These are phyloP conservation scores for Mycteria americana DNA, from an alignment of 2,797 vertebrate genomes.

Conservation along the genomic window DNA sequence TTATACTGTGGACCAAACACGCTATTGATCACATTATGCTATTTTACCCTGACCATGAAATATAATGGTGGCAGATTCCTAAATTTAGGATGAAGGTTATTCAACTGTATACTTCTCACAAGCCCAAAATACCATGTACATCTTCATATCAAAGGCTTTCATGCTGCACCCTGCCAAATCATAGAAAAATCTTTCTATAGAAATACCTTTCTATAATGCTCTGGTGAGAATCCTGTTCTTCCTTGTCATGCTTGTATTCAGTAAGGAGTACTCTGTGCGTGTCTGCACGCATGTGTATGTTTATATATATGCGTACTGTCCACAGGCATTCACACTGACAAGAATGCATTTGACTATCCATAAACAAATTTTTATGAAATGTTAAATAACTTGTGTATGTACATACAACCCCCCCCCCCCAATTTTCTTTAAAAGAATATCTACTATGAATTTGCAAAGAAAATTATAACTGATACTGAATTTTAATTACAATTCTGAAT, in stretches of 20 bases:
- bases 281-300: fast-evolving
- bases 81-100: background rate
- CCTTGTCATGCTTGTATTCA: background rate
- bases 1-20: background rate
- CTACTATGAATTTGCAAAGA: background rate
- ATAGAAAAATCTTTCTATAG: background rate
- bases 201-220: background rate
- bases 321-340: background rate
- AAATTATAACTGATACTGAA: background rate
- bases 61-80: background rate
- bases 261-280: too few relatives aligned
- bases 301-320: too few relatives aligned
- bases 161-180: background rate
- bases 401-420: background rate
- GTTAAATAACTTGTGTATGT: background rate
- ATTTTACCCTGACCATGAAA: background rate
- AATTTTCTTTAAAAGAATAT: background rate
- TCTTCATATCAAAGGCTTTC: background rate
- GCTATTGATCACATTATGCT: too few relatives aligned
- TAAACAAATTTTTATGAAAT: background rate
- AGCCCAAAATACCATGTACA: background rate
- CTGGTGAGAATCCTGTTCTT: background rate
- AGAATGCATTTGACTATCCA: background rate
- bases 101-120: background rate
- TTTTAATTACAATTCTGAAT: background rate